These are phyloP conservation scores for Acromyrmex heyeri DNA, from an alignment of 1,140 invertebrate species.

Conservation along the genomic window DNA sequence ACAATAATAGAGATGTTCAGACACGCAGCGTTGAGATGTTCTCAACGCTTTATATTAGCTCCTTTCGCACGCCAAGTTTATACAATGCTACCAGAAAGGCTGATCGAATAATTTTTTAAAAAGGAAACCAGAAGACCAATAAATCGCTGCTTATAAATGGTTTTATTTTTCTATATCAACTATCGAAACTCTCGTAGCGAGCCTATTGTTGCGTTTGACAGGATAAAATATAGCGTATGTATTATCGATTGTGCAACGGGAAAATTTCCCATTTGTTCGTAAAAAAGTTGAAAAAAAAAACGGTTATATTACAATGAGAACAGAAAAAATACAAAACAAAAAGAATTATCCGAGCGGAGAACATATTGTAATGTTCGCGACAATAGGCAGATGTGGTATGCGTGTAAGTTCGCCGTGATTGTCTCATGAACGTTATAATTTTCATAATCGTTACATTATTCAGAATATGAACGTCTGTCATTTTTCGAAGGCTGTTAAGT, in stretches of 20 bases:
- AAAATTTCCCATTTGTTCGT: conserved; percentile 15
- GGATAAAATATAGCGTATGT: background rate
- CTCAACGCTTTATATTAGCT: background rate
- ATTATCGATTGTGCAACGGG: background rate
- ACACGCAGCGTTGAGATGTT: background rate
- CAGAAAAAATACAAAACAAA: background rate
- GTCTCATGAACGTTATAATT: background rate
- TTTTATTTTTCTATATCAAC: background rate
- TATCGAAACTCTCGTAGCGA: background rate
- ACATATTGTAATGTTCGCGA: background rate
- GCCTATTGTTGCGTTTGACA: background rate
- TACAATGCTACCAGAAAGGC: background rate
- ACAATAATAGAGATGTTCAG: conserved; percentile 33
- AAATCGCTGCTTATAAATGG: background rate
- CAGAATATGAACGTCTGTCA: background rate
- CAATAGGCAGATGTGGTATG: conserved; percentile 2
- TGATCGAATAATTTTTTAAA: background rate
- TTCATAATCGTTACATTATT: background rate
- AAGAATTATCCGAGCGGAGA: background rate
- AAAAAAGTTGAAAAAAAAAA: background rate
- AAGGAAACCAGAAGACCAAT: background rate
- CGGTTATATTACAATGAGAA: background rate
- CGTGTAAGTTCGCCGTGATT: background rate
- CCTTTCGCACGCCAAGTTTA: background rate
- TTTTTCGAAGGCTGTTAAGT: conserved; percentile 14